A percentile compares a stretch with the other conserved stretches of the same genome.
Evolutionary conservation across 2,888 invertebrate genomes (phyloP).

Genomic region (Thera obeliscata): DNA sequence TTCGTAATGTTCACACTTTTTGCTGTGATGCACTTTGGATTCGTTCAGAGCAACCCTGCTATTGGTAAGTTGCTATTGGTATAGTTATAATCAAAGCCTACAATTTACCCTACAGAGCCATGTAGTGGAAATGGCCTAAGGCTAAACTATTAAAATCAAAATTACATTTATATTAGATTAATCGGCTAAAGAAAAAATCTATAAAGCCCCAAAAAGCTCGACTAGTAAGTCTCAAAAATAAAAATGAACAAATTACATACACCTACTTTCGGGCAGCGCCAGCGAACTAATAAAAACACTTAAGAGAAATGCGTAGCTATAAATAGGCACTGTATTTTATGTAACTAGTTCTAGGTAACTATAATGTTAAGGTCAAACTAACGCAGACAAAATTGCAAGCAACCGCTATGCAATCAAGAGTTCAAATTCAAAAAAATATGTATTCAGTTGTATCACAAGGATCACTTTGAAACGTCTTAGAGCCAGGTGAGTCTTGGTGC

Average conservation of each 20-base stretch:
- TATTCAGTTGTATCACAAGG: too few species aligned
- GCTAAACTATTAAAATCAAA: too few species aligned
- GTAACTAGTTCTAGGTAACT: background rate
- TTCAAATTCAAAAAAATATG: too few species aligned
- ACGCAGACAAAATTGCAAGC: background rate
- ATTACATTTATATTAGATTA: too few species aligned
- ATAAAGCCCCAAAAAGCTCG: too few species aligned
- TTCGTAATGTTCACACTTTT: conserved; percentile 56
- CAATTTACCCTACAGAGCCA: background rate
- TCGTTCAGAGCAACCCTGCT: conserved; percentile 66
- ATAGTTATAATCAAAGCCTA: too few species aligned
- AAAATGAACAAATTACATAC: background rate
- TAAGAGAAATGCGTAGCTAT: background rate
- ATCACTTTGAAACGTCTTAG: too few species aligned
- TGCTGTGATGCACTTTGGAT: conserved; percentile 56
- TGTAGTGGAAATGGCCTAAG: background rate
- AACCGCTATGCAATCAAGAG: background rate
- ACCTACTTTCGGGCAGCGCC: background rate
- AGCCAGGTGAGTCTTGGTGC: too few species aligned
- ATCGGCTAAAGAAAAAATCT: too few species aligned
- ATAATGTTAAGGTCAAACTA: background rate
- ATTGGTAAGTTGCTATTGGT: conserved; percentile 62
- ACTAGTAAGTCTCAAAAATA: too few species aligned
- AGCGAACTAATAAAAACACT: background rate
- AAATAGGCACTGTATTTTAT: background rate